A percentile compares a stretch with the other conserved stretches of the same genome.
Evolutionary conservation across 2,888 invertebrate species (phyloP).

Genomic region (Luperina testacea): DNA sequence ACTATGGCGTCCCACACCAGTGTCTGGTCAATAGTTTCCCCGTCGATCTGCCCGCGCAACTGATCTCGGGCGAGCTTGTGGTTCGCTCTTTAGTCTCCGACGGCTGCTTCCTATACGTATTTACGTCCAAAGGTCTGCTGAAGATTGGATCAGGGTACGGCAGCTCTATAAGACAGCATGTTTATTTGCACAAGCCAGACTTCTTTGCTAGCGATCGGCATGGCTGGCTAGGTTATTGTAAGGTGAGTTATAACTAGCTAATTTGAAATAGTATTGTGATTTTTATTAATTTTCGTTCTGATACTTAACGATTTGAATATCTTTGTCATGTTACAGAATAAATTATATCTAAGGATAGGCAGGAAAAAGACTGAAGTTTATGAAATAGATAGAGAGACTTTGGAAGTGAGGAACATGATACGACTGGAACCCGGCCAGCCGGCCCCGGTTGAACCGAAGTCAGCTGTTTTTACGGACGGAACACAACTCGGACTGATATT

Average conservation of each 20-base stretch:
- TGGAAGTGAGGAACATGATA: constrained; percentile 80
- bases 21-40: constrained; percentile 93
- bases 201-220: constrained; percentile 95
- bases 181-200: constrained; percentile 94
- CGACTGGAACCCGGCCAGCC: constrained; percentile 80
- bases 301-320: background rate
- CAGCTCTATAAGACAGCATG: constrained; percentile 97
- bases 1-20: constrained; percentile 95
- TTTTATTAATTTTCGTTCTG: background rate
- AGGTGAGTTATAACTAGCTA: constrained; percentile 86
- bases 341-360: constrained; percentile 94
- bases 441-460: constrained; percentile 78
- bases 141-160: constrained; percentile 99
- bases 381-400: constrained; percentile 84
- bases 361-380: constrained; percentile 86
- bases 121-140: constrained; percentile 95
- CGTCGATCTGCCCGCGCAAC: constrained; percentile 83
- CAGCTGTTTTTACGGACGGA: constrained; percentile 85
- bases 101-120: constrained; percentile 96
- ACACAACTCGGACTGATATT: constrained; percentile 88
- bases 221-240: constrained; percentile 96
- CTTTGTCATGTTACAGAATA: constrained; percentile 90
- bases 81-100: constrained; percentile 94
- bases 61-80: constrained; percentile 82
- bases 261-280: background rate